Evolutionary conservation across 2,888 invertebrate species (phyloP), one percentile per base, ranked within the genome.

Genomic region (Cecidostiba fungosa): DNA sequence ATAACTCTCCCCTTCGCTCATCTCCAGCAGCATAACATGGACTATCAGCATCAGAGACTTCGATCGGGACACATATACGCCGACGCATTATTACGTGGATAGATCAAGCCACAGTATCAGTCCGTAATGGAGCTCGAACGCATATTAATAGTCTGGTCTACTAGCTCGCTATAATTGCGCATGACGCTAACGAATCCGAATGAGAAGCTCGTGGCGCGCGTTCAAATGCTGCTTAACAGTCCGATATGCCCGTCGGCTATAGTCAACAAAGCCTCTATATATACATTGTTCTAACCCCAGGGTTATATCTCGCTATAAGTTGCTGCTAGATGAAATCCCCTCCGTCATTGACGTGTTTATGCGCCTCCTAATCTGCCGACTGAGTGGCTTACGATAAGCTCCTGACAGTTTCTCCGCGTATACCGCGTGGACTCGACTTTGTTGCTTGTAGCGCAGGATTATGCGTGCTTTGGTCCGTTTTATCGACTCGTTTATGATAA

Each of bases 161-260:
- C 78, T 86, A 87, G 89, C 88, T 86, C 84, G 90, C 84, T 89
- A 86, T 89, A 91, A 90, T 89, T 89, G 90, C 90, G 88, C 86
- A 86, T 87, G 89, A 87, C 88, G 87, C 90, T 92, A 91, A 92
- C 90, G 90, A 91, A 91, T 90, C 91, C 89, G 89, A 91, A 92
- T 91, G 88, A 90, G 88, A 90, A 90, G 90, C 91, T 39, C 32
- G 14, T 14, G 90, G 89, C 88, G 90, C 90, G 90, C 91, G 90
- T 91, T 92, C 91, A 92, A 91, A 91, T 90, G 90, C 91, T 91
- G 91, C 91, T 92, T 92, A 92, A 90, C 87, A 86, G 85, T 88
- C 87, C 86, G 87, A 88, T 88, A 76, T 86, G 78, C 77, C 66
- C 70, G 76, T 77, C 59, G 29, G 12, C 72, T 23, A 14, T 62